Base-by-base conservation (phyloP, 2,888 invertebrate genomes). In the Nineta flava region DNA sequence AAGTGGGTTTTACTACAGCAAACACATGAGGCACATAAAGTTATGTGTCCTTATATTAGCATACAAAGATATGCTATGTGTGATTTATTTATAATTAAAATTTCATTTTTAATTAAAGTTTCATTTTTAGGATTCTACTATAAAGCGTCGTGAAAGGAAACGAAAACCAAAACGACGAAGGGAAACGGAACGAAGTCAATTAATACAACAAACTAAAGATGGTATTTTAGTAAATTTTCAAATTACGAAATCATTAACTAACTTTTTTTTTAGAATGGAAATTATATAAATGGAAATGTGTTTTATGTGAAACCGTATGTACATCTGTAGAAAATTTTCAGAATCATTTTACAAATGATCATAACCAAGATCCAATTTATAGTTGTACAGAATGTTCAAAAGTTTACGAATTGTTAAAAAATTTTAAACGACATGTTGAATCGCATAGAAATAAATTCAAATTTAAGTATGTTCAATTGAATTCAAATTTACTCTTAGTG, bases 361-460 rank as follows among this genome's bases (percentile, higher is more conserved):
- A 83, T 56, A 75, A 75, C 42, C 77, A 77, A 56, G 72, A 75
- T 53, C 69, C 75, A 1, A 75, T 77, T 6, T 82, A 78, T 57
- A 71, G 74, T 58, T 83, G 83, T 59, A 72, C 76, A 17, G 78
- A 81, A 57, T 83, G 83, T 59, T 76, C 77, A 42, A 75, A 75
- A 56, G 71, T 76, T 12, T 74, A 73, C 54, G 72, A 74, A 41
- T 76, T 76, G 57, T 81, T 79, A 61, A 68, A 70, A 13, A 38
- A 3, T 38, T 38, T 38, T 38, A 4, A 38, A 6, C 6, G 12
- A 9, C 83, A 83, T 62, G 76, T 80, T 0, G 66, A 73, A 53
- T 70, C 74, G 45, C 83, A 82, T 60, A 71, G 76, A 54, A 73
- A 74, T 26, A 26, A 26, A 26, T 26, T 6, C 7, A 26, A 7